These are phyloP conservation scores for Pseudochaenichthys georgianus DNA, from an alignment of 2,797 vertebrate species.

Conservation along the genomic window DNA sequence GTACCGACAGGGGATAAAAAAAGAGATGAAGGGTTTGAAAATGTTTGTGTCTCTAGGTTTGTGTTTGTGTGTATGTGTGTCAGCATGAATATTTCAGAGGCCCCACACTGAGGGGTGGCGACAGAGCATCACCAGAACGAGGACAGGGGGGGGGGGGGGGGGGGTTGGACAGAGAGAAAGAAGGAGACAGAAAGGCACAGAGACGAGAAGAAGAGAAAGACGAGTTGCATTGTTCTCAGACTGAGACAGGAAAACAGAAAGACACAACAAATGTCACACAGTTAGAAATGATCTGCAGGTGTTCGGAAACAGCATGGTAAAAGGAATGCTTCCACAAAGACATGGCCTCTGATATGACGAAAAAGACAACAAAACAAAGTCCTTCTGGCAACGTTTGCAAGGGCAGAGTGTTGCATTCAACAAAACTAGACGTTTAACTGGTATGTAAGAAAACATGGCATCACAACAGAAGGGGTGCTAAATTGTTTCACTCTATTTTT, in stretches of 20 bases:
- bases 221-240: neutral
- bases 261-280: constrained; percentile 5
- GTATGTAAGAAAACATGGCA: neutral
- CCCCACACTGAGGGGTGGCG: constrained; percentile 58
- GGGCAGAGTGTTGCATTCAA: neutral
- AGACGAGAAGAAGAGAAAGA: neutral
- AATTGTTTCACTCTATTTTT: neutral
- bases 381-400: neutral
- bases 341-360: neutral
- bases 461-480: neutral
- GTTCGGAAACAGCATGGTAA: constrained; percentile 5
- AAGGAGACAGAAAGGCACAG: neutral
- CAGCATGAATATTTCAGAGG: constrained; percentile 76
- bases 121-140: constrained; percentile 67
- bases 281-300: constrained; percentile 15
- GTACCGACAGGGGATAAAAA: constrained; percentile 40
- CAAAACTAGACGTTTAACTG: neutral
- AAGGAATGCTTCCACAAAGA: constrained; percentile 6
- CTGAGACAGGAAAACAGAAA: constrained; percentile 15
- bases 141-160: constrained; percentile 57
- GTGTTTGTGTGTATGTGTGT: constrained; percentile 50
- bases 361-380: constrained; percentile 9
- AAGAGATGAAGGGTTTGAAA: constrained; percentile 35
- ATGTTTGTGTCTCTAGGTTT: constrained; percentile 49
- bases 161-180: constrained; percentile 16